Evolutionary conservation across 2,797 vertebrate species (phyloP), one percentile per base, ranked within the genome.

Genomic region (Denticeps clupeoides): DNA sequence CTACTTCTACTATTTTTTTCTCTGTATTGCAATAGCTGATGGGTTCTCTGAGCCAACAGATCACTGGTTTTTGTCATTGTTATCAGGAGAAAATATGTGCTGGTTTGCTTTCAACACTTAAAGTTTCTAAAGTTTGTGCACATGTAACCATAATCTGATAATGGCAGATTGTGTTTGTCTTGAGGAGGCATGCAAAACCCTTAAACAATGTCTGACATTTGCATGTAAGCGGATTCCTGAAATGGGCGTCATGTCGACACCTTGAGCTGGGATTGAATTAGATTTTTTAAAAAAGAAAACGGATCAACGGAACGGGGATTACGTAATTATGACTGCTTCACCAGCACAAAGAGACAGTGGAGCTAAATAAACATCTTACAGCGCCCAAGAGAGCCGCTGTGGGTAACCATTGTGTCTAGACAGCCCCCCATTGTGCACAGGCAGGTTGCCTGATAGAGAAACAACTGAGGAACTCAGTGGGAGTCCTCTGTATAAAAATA

Each of bases 121-220:
- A n/a, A n/a, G n/a, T n/a, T n/a, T n/a, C n/a, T n/a, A n/a, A n/a
- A n/a, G n/a, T n/a, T n/a, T n/a, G n/a, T n/a, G n/a, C n/a, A n/a
- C n/a, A n/a, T n/a, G n/a, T 46, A 41, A n/a, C 42, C 49, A 35
- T 51, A 55, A 65, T 68, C 56, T 65, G 55, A 63, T 58, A 60
- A 59, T 31, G 48, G 53, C 56, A 27, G 62, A 67, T 47, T 58
- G 44, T 47, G 54, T 29, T 54, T 18, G 7, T 37, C 21, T 24
- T 12, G 18, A 10, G 12, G 24, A 45, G 32, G 32, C 41, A 55
- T 1, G 2, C 2, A n/a, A 38, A 53, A 24, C 47, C 25, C 27
- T 28, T n/a, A 56, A 58, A 66, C 49, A 13, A 60, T 41, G 10
- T 26, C 13, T 49, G 47, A 53, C 51, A 58, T 69, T 62, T 35